A percentile compares a stretch with the other conserved stretches of the same genome.
These are phyloP conservation scores for Dufourea novaeangliae DNA, from an alignment of 1,140 invertebrate genomes.

Conservation along the genomic window DNA sequence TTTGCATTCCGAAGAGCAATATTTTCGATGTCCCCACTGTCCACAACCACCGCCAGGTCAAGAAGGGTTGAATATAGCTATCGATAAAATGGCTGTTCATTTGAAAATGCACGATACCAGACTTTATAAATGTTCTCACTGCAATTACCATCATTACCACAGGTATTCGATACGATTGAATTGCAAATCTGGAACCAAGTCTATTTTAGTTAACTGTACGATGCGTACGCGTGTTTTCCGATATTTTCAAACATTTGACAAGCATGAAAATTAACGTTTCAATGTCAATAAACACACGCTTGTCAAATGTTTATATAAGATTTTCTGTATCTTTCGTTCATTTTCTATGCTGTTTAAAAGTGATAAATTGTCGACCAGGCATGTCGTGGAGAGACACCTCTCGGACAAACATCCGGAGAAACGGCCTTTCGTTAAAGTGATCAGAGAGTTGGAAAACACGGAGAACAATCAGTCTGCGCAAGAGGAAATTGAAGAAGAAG, in stretches of 20 bases:
- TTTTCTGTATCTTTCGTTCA: not conserved
- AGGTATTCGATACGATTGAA: slow-evolving; percentile 57
- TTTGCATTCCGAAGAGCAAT: slow-evolving; percentile 84
- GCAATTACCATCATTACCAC: slow-evolving; percentile 85
- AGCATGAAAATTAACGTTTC: not conserved
- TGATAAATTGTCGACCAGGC: slow-evolving; percentile 66
- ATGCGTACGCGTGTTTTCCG: no score
- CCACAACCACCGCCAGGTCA: slow-evolving; percentile 75
- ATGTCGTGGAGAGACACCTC: slow-evolving; percentile 86
- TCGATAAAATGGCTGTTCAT: slow-evolving; percentile 85
- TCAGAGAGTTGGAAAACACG: slow-evolving; percentile 82
- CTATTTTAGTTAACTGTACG: not conserved
- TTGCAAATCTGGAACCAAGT: not conserved
- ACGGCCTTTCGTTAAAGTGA: slow-evolving; percentile 81
- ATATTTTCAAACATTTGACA: slow-evolving; percentile 57
- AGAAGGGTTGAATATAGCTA: slow-evolving; percentile 77
- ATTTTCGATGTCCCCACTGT: slow-evolving; percentile 88
- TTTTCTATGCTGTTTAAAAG: slow-evolving; percentile 63
- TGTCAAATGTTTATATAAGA: slow-evolving; percentile 56
- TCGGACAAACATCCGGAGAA: slow-evolving; percentile 84
- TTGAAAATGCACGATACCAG: slow-evolving; percentile 88
- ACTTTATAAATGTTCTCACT: slow-evolving; percentile 87
- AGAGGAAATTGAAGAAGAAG: slow-evolving; percentile 63
- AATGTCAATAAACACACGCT: slow-evolving; percentile 12
- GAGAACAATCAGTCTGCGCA: slow-evolving; percentile 65